Conservation (phyloP, 1,140 invertebrate species). For the Drosophila punjabiensis region DNA sequence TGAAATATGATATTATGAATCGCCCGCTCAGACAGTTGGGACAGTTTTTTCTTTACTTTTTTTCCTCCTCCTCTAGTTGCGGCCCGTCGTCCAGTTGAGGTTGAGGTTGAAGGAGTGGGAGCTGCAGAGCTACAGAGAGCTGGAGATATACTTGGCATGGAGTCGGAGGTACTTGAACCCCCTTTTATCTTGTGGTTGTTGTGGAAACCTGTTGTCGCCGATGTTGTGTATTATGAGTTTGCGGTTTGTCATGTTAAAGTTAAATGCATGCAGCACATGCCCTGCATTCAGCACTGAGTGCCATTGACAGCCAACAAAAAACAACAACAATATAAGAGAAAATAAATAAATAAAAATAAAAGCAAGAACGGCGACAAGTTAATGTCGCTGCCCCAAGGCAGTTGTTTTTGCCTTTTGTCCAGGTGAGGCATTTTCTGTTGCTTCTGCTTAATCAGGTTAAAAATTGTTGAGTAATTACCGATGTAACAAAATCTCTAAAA, state of each 20-base stretch:
- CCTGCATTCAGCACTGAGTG: slow-evolving; percentile 78
- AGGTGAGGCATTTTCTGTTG: slow-evolving; percentile 53
- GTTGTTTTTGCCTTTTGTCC: slow-evolving; percentile 47
- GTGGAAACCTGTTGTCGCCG: slow-evolving; percentile 78
- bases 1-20: slow-evolving; percentile 85
- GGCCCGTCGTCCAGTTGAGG: slow-evolving; percentile 39
- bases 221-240: slow-evolving; percentile 82
- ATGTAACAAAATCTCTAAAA: slow-evolving; percentile 59
- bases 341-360: slow-evolving; percentile 22
- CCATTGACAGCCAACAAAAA: slow-evolving; percentile 71
- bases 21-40: slow-evolving; percentile 76
- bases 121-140: not conserved
- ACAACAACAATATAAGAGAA: slow-evolving; percentile 18
- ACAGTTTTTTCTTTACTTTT: slow-evolving; percentile 66
- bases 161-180: slow-evolving; percentile 51
- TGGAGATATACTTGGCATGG: slow-evolving; percentile 18
- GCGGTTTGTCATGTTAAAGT: slow-evolving; percentile 83
- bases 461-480: slow-evolving; percentile 67
- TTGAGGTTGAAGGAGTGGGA: slow-evolving; percentile 42
- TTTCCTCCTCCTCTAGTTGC: slow-evolving; percentile 5
- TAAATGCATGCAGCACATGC: slow-evolving; percentile 83
- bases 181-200: slow-evolving; percentile 63
- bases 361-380: slow-evolving; percentile 41
- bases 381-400: slow-evolving; percentile 47
- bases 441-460: slow-evolving; percentile 74